Evolutionary conservation across 35 echinoderm and acorn worm genomes (phyloP).

Genomic region (Heliocidaris erythrogramma): DNA sequence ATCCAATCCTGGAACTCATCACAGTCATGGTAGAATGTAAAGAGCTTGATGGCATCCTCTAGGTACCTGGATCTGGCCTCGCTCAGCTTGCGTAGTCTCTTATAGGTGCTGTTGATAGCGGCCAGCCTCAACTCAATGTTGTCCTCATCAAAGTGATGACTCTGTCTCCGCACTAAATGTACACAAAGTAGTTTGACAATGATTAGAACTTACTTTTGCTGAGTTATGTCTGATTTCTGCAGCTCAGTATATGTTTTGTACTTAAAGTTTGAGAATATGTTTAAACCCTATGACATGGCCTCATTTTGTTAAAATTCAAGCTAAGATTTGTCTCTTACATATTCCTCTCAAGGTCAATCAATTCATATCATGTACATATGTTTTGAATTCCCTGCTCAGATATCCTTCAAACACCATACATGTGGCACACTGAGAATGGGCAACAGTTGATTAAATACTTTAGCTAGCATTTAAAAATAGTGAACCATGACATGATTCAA

Average conservation of each 20-base stretch:
- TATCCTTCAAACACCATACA: no score
- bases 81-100: slow-evolving; percentile 78
- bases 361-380: no score
- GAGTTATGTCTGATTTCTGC: neutral
- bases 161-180: slow-evolving; percentile 55
- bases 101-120: slow-evolving; percentile 79
- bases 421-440: no score
- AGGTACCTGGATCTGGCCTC: slow-evolving; percentile 74
- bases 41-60: slow-evolving; percentile 90
- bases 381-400: no score
- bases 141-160: slow-evolving; percentile 87
- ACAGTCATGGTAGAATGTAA: slow-evolving; percentile 92
- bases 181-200: neutral
- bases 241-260: neutral
- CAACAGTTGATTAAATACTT: no score
- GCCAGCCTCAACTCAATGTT: slow-evolving; percentile 83
- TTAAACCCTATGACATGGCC: no score
- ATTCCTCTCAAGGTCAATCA: no score
- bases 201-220: neutral
- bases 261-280: no score
- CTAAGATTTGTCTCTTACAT: no score
- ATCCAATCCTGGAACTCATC: slow-evolving; percentile 98
- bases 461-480: no score
- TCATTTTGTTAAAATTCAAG: no score
- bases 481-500: no score